Base-by-base conservation (phyloP, 2,888 invertebrate species). In the Pegoplata infirma region DNA sequence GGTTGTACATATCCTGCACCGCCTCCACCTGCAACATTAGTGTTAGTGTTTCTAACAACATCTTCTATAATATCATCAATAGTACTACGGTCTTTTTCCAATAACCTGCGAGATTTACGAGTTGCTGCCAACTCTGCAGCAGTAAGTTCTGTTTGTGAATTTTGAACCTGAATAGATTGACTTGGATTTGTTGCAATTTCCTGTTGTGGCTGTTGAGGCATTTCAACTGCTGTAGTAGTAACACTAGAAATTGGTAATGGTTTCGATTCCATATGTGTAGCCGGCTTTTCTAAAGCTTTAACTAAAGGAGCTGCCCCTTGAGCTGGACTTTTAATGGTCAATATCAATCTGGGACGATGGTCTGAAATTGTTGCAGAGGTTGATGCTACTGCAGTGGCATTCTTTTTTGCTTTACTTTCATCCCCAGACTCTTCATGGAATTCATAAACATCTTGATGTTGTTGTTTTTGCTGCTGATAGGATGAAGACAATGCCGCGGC, bases 21-120 rank as follows among this genome's bases (percentile, higher is more conserved):
- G n/a, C n/a, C n/a, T n/a, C n/a, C n/a, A n/a, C 66, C 68, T 6
- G 73, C 51, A n/a, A 74, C 28, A 6, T 85, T 83, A 90, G 82
- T 91, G 87, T 82, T 82, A 0, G 92, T 90, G 75, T 95, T 94
- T 82, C 95, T 93, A 1, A 96, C 93, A 0, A 97, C 96, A 85
- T 97, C 97, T 82, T 98, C 97, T 81, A 97, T 97, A 12, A 95
- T 93, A 83, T 96, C 97, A 86, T 98, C 97, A 8, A 96, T 93
- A 1, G 95, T 94, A 77, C 92, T 95, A 75, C 95, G 91, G 84
- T 95, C 95, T 85, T 94, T 93, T 86, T 96, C 95, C 84, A 94
- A 94, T 66, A 96, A 90, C 77, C 96, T 91, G 72, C 94, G 91
- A 0, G 96, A 96, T 88, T 96, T 96, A 61, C 96, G 91, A 0